Conservation (phyloP, 2,888 invertebrate species). For the Agonum fuliginosum region DNA sequence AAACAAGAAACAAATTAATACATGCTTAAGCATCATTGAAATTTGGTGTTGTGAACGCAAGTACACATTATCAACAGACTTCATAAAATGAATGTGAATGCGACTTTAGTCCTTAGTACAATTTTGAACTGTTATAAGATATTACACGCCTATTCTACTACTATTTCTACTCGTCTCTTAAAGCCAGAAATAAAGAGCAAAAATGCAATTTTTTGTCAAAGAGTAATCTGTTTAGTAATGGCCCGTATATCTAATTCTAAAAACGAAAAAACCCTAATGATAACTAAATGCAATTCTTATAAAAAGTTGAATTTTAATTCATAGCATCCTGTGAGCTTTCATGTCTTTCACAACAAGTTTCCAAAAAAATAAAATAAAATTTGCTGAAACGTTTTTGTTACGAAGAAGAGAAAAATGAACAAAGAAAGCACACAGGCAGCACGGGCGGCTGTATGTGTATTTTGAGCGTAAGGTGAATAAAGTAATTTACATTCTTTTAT, state of each 20-base stretch:
- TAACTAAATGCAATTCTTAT: conserved; percentile 37
- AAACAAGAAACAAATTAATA: too few species aligned
- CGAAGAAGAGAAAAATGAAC: conserved; percentile 40
- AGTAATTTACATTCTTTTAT: conserved; percentile 52
- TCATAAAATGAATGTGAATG: too few species aligned
- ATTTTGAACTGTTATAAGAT: too few species aligned
- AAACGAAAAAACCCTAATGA: conserved; percentile 35
- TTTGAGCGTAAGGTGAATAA: conserved; percentile 38
- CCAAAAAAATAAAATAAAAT: conserved; percentile 43
- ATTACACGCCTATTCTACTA: too few species aligned
- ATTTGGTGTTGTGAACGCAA: too few species aligned
- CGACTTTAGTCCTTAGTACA: too few species aligned
- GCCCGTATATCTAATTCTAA: not conserved
- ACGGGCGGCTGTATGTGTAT: conserved; percentile 23
- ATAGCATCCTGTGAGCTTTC: conserved; percentile 26
- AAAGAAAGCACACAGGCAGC: conserved; percentile 22
- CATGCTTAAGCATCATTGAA: too few species aligned
- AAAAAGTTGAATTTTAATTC: conserved; percentile 49
- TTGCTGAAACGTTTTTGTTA: conserved; percentile 39
- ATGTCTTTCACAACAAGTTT: conserved; percentile 31
- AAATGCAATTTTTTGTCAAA: not conserved
- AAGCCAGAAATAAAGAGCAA: not conserved
- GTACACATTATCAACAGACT: too few species aligned
- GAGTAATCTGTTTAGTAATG: conserved; percentile 29
- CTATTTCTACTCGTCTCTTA: too few species aligned